phyloP scores from a whole-genome alignment of 2,113 vertebrate genomes.

The Pseudonaja textilis region DNA sequence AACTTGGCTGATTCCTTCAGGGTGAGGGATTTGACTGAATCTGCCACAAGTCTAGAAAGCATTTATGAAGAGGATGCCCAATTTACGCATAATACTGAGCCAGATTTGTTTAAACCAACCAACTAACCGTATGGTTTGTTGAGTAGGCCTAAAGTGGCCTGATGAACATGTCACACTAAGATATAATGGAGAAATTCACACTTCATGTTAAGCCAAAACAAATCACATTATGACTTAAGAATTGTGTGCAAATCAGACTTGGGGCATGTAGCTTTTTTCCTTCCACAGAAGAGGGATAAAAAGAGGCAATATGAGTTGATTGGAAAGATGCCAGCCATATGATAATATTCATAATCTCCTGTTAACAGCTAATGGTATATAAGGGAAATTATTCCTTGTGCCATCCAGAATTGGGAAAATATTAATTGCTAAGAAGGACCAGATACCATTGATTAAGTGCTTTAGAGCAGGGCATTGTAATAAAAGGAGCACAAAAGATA shows the following conservation, averaged over 20 bases:
- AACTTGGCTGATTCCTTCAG: neutral
- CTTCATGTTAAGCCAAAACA: neutral
- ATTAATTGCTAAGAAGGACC: conserved; percentile 30
- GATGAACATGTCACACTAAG: neutral
- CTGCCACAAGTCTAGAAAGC: neutral
- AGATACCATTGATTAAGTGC: conserved; percentile 20
- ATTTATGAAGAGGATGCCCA: neutral
- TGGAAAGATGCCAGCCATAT: conserved; percentile 21
- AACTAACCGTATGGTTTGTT: neutral
- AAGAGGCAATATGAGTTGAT: neutral
- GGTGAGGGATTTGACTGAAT: neutral
- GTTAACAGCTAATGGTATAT: conserved; percentile 28
- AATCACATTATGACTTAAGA: neutral
- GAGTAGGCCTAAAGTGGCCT: neutral
- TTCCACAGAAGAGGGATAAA: conserved; percentile 9
- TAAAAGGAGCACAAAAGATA: neutral
- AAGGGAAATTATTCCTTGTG: conserved; percentile 29
- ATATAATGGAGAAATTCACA: neutral
- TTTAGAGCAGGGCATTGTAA: conserved; percentile 2
- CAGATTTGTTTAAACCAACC: neutral
- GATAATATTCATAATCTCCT: conserved; percentile 37
- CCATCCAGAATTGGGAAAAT: neutral
- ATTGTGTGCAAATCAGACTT: neutral
- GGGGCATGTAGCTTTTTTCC: neutral
- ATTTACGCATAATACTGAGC: neutral